Percentiles rank a stretch among this genome's conserved stretches.
Conservation (phyloP, 2,888 invertebrate species). For the Pyralis farinalis region DNA sequence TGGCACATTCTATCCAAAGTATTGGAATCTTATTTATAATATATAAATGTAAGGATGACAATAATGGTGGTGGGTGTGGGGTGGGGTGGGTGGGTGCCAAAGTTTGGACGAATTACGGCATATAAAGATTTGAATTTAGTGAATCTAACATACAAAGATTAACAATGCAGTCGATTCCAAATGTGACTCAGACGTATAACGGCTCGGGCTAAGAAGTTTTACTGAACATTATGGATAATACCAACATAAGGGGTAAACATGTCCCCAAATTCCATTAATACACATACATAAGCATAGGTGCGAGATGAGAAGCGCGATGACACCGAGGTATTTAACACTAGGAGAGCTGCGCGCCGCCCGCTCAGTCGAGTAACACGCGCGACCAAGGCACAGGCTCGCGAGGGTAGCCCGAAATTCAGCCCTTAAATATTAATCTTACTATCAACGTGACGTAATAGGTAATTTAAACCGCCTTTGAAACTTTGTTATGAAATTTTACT, state of each 20-base stretch:
- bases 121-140: too few species aligned
- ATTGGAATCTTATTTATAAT: too few species aligned
- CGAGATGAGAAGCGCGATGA: conserved; percentile 58
- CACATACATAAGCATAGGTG: conserved; percentile 50
- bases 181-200: too few species aligned
- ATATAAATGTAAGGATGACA: too few species aligned
- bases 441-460: neutral
- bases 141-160: too few species aligned
- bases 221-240: neutral
- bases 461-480: neutral
- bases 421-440: neutral
- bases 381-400: conserved; percentile 46
- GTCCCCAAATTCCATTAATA: conserved; percentile 42
- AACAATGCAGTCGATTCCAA: too few species aligned
- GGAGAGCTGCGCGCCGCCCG: conserved; percentile 55
- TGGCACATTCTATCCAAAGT: too few species aligned
- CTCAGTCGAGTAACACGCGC: conserved; percentile 61
- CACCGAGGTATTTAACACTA: conserved; percentile 73
- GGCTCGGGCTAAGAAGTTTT: too few species aligned
- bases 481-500: too few species aligned
- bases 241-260: conserved; percentile 15
- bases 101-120: too few species aligned
- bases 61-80: too few species aligned
- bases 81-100: too few species aligned
- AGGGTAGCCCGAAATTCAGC: conserved; percentile 24